Evolutionary conservation across 2,888 invertebrate genomes (phyloP), one percentile per base, ranked within the genome.

Genomic region (Thumatha senex): DNA sequence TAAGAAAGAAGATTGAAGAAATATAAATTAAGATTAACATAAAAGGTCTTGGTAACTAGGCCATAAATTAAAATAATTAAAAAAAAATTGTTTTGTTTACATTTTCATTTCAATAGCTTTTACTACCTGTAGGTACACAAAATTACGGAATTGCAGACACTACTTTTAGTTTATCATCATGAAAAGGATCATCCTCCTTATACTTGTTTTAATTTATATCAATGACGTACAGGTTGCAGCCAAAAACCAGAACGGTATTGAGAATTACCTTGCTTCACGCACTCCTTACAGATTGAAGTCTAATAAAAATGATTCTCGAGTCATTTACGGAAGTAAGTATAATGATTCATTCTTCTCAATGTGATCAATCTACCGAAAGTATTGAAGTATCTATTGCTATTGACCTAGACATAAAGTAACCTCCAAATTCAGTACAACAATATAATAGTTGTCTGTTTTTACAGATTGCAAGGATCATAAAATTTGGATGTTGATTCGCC

Each of bases 401-500:
- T 5, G 18, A 24, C 18, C 5, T 36, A 4, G 14, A 36, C 36
- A 9, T 14, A 36, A 9, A 36, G 10, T 10, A 15, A 36, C 13
- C 10, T 15, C 14, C 0, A 15, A 36, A 36, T 1, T 15, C 1
- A 14, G 18, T 24, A 24, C 18, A 24, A 2, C 5, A 24, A 5
- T 24, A 24, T 24, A 24, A 4, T 24, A 24, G 2, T 36, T 14
- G 10, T 4, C 10, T 7, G 7, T 45, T 45, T 44, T 71, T 79
- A n/a, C 64, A 95, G 95, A 92, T 65, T 96, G 96, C 69, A 86
- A 80, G 58, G 92, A 93, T 40, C 82, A 84, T 36, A 95, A 95
- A 79, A 93, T 96, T 54, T 97, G 96, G 96, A 92, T 95, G 82
- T 70, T 96, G 14, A 80, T 95, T 35, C 92, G 97, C 5, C 97